Conservation (phyloP, 2,113 vertebrate species). For the Apteryx owenii region DNA sequence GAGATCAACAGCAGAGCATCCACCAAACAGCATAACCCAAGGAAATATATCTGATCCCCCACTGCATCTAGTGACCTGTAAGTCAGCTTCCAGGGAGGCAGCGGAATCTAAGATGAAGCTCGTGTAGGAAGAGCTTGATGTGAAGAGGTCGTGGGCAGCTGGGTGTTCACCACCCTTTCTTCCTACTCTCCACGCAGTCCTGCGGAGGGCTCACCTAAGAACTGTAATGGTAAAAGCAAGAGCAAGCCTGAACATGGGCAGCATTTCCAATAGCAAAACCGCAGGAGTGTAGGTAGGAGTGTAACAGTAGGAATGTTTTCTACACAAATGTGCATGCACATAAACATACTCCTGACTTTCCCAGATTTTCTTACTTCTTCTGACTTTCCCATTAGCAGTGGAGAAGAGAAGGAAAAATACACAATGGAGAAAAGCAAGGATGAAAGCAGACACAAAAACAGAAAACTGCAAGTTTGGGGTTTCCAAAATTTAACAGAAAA, state of each 20-base stretch:
- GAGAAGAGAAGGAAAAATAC: not conserved
- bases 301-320: not conserved
- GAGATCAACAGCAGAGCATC: not conserved
- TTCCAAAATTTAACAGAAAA: not conserved
- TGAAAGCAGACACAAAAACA: not conserved
- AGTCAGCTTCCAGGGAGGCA: not conserved
- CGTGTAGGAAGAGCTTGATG: not conserved
- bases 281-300: not conserved
- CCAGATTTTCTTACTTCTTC: not conserved
- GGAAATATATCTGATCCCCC: not conserved
- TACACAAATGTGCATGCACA: rapidly evolving
- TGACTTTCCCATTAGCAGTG: not conserved
- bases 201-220: too few species aligned
- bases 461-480: not conserved
- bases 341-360: not conserved
- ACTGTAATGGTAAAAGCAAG: not conserved
- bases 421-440: not conserved
- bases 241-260: not conserved
- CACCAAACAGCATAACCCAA: not conserved
- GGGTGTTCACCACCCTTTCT: not conserved
- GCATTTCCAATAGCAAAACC: not conserved
- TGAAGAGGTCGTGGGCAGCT: not conserved
- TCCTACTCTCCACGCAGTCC: rapidly evolving
- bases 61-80: not conserved
- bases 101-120: not conserved